A percentile compares a stretch with the other conserved stretches of the same genome.
Conservation (phyloP, 1,140 invertebrate species). For the Battus philenor region DNA sequence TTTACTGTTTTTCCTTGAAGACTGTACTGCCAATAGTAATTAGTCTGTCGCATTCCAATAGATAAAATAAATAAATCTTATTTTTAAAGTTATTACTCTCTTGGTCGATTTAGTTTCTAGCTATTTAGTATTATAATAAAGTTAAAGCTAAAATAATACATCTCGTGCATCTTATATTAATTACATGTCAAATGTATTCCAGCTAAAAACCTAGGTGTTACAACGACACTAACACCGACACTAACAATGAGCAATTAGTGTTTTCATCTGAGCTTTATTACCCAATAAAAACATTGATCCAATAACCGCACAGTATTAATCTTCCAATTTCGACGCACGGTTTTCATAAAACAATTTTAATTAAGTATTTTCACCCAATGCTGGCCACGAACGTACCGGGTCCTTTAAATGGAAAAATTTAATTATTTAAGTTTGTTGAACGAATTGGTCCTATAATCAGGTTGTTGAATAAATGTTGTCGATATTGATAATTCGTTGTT, state of each 20-base stretch:
- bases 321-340: slow-evolving; percentile 39
- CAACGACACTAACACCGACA: slow-evolving; percentile 17
- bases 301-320: slow-evolving; percentile 58
- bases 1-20: too few relatives aligned
- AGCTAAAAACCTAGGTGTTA: too few relatives aligned
- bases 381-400: slow-evolving; percentile 22
- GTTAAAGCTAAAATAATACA: too few relatives aligned
- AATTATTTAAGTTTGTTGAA: slow-evolving; percentile 44
- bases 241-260: slow-evolving; percentile 23
- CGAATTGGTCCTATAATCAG: slow-evolving; percentile 19
- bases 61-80: too few relatives aligned
- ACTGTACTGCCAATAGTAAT: too few relatives aligned
- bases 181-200: too few relatives aligned
- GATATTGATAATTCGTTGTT: background rate
- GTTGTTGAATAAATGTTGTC: background rate
- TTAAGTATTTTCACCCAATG: slow-evolving; percentile 43
- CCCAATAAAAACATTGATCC: slow-evolving; percentile 48
- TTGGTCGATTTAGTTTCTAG: too few relatives aligned
- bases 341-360: slow-evolving; percentile 59
- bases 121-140: too few relatives aligned
- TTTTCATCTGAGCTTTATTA: slow-evolving; percentile 28
- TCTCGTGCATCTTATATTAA: too few relatives aligned
- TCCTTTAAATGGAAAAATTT: slow-evolving; percentile 43
- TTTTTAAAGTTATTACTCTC: too few relatives aligned
- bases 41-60: too few relatives aligned